Conservation (phyloP, 2,797 vertebrate species). For the Crocidura indochinensis region DNA sequence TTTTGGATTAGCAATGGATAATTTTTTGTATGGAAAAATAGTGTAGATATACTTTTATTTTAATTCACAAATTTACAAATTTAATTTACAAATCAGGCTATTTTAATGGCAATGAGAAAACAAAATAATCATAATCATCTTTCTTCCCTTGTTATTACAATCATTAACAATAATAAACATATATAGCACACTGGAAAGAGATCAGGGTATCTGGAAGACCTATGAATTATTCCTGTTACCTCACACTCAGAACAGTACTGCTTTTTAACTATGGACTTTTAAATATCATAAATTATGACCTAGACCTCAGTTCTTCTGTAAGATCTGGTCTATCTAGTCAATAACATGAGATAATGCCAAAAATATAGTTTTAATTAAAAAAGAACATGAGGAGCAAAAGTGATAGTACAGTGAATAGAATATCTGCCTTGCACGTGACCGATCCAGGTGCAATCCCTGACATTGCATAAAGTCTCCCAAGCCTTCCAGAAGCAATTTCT, state of each 20-base stretch:
- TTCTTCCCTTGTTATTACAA: neutral
- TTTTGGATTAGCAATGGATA: neutral
- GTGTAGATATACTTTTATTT: neutral
- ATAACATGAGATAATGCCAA: neutral
- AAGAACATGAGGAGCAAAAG: neutral
- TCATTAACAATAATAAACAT: slow-evolving; percentile 8
- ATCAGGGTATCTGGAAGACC: neutral
- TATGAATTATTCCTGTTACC: neutral
- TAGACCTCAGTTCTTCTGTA: slow-evolving; percentile 11
- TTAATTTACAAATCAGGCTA: slow-evolving; percentile 10
- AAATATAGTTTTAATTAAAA: slow-evolving; percentile 31
- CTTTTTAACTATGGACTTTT: neutral
- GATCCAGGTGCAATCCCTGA: too few relatives aligned
- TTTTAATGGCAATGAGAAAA: neutral
- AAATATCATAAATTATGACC: neutral
- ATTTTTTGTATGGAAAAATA: slow-evolving; percentile 2
- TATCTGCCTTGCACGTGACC: too few relatives aligned
- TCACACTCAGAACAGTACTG: neutral
- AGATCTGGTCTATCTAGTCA: slow-evolving; percentile 14
- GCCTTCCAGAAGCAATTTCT: too few relatives aligned
- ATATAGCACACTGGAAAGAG: neutral
- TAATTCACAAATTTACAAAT: neutral
- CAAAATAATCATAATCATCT: neutral
- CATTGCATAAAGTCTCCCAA: too few relatives aligned
- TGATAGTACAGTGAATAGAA: too few relatives aligned